Evolutionary conservation across 2,797 vertebrate species (phyloP), one percentile per base, ranked within the genome.

Genomic region (Adrianichthys oophorus): DNA sequence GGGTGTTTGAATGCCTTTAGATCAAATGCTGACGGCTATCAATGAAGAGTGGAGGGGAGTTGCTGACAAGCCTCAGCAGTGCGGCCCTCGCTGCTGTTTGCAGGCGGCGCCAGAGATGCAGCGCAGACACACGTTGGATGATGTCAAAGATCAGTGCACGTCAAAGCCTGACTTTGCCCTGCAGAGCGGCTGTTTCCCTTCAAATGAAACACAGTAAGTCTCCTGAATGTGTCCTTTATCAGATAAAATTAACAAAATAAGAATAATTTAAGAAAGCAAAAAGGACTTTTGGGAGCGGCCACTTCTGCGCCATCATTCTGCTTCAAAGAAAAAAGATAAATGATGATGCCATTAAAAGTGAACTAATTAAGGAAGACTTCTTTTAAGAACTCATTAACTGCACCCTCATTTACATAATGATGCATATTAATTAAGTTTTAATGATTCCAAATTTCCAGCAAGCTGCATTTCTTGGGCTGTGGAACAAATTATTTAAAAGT

Each of bases 381-480:
- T 98, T 98, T 99, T 98, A 99, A 98, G 89, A 99, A 99, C 96
- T 98, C 97, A 98, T 99, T 99, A 99, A 98, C 96, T 95, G 95
- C 95, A 98, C 88, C 95, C 97, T 98, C 95, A 99, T 99, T 98
- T 99, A 95, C 97, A 99, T 99, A 99, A 99, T 99, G 95, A 98
- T 99, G 97, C 97, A 98, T 99, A 99, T 99, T 98, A 98, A 99
- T 98, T 98, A 98, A 97, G 96, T 98, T 98, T 99, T 99, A 99
- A 99, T 99, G 97, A 99, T 98, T 98, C 95, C 94, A 94, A 96
- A 94, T 94, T 96, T 97, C 94, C 94, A 95, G 94, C 95, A 96
- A 96, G 94, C 93, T 94, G 93, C 93, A 94, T 95, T 93, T 96
- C 95, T 93, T 96, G 96, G 95, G 95, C 95, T 94, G 95, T 94